These are phyloP conservation scores for Hydraecia micacea DNA, from an alignment of 2,888 invertebrate genomes.

Conservation along the genomic window DNA sequence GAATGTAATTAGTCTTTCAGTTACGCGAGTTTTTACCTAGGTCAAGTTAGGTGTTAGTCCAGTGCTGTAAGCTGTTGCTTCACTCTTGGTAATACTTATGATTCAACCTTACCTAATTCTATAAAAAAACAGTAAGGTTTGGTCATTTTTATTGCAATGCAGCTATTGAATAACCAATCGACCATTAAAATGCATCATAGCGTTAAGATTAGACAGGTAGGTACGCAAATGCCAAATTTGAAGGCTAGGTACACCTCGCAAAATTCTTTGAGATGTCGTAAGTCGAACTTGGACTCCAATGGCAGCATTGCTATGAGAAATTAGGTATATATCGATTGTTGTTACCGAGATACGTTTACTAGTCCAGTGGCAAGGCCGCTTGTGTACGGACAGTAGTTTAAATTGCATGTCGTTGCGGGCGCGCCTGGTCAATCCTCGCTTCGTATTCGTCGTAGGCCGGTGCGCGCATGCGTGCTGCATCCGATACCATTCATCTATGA, in stretches of 20 bases:
- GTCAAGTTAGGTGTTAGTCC: conserved; percentile 6
- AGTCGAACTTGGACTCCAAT: conserved; percentile 62
- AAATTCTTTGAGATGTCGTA: conserved; percentile 43
- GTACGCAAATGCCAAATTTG: conserved; percentile 14
- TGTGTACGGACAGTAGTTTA: conserved; percentile 71
- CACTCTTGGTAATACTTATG: background rate
- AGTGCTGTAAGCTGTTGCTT: conserved; percentile 1
- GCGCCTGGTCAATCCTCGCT: conserved; percentile 73
- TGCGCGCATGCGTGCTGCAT: conserved; percentile 70
- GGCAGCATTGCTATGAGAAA: conserved; percentile 48
- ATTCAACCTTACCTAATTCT: background rate
- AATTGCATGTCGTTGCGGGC: conserved; percentile 72
- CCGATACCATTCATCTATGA: conserved; percentile 49
- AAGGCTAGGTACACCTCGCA: conserved; percentile 10
- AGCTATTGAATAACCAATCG: background rate
- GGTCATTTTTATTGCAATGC: background rate
- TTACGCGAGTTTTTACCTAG: background rate
- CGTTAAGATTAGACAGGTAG: background rate
- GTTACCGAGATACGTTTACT: conserved; percentile 57
- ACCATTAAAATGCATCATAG: background rate
- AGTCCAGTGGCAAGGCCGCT: conserved; percentile 76
- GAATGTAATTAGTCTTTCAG: conserved; percentile 12
- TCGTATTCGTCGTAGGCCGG: conserved; percentile 38
- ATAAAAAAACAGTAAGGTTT: background rate
- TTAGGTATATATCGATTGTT: conserved; percentile 48